Evolutionary conservation across 2,113 vertebrate species (phyloP), one percentile per base, ranked within the genome.

Genomic region (Manacus vitellinus): DNA sequence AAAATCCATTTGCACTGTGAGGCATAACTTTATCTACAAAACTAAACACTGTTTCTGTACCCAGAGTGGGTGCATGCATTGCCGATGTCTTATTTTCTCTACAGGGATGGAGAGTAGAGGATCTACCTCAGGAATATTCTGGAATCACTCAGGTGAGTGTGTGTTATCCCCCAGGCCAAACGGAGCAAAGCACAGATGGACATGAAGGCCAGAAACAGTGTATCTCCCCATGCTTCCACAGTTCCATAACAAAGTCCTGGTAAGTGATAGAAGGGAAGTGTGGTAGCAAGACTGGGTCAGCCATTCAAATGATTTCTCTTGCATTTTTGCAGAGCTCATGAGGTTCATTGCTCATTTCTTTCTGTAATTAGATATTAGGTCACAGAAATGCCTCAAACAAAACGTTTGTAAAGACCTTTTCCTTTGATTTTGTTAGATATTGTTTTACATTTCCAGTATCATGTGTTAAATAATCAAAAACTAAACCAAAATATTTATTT

Each of bases 11-110:
- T 74, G 35, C 54, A 47, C 31, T 21, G 28, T 15, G 61, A 62
- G 80, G 44, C 18, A 4, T n/a, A 58, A 8, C 44, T 82, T 68
- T 9, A 23, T 35, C 79, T 85, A 70, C 85, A 83, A 47, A 83
- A 66, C 22, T 37, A n/a, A 89, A n/a, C 1, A 0, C 56, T 56
- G 15, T 33, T 73, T 88, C 58, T 68, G 23, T 68, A 62, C 17
- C 76, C 70, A 14, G 49, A 82, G 35, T 5, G 41, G 79, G 86
- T n/a, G 27, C 2, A 9, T 37, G 65, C 20, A 65, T 30, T 91
- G 88, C 89, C 37, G 7, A 78, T 84, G 54, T 94, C 76, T 94
- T 76, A 18, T 92, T 94, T 82, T 96, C 94, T 79, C 94, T 62
- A 75, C 94, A 96, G 94, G 75, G 91, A 4, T 6, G n/a, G 37